A percentile compares a stretch with the other conserved stretches of the same genome.
Conservation (phyloP, 1,140 invertebrate genomes). For the Drosophila pseudoobscura region DNA sequence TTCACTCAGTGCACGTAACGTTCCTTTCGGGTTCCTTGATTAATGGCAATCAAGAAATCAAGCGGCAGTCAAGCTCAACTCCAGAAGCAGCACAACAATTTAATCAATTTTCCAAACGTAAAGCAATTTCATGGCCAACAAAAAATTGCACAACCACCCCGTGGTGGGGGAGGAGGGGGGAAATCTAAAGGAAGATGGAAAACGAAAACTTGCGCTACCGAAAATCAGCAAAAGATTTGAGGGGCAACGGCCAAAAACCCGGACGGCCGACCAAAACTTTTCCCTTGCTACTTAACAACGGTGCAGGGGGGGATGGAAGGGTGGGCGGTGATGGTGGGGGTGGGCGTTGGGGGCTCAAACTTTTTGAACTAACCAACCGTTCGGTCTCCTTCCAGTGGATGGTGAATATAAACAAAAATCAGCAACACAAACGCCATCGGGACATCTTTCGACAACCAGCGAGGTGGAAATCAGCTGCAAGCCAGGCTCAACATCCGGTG, state of each 20-base stretch:
- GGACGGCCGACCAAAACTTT: conserved; percentile 55
- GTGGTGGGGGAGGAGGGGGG: conserved; percentile 20
- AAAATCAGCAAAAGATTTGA: conserved; percentile 69
- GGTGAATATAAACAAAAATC: conserved; percentile 84
- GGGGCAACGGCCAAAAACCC: too few relatives aligned
- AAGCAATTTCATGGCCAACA: conserved; percentile 65
- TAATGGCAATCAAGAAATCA: conserved; percentile 77
- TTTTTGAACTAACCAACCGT: conserved; percentile 65
- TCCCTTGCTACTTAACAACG: conserved; percentile 57
- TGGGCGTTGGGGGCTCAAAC: conserved; percentile 33
- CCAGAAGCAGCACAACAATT: conserved; percentile 62
- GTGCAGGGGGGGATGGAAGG: neutral
- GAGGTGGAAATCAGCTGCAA: conserved; percentile 83
- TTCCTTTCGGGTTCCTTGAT: conserved; percentile 50
- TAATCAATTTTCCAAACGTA: conserved; percentile 78
- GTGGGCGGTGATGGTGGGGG: too few relatives aligned
- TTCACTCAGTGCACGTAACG: conserved; percentile 54
- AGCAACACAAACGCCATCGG: conserved; percentile 83
- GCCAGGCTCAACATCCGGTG: conserved; percentile 62
- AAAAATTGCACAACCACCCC: conserved; percentile 5
- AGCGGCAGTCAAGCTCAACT: conserved; percentile 38
- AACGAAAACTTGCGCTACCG: conserved; percentile 58
- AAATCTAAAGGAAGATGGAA: conserved; percentile 42
- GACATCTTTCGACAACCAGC: conserved; percentile 83
- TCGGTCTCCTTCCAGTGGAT: conserved; percentile 70